Evolutionary conservation across 2,888 invertebrate genomes (phyloP).

Genomic region (Tetramorium bicarinatum): DNA sequence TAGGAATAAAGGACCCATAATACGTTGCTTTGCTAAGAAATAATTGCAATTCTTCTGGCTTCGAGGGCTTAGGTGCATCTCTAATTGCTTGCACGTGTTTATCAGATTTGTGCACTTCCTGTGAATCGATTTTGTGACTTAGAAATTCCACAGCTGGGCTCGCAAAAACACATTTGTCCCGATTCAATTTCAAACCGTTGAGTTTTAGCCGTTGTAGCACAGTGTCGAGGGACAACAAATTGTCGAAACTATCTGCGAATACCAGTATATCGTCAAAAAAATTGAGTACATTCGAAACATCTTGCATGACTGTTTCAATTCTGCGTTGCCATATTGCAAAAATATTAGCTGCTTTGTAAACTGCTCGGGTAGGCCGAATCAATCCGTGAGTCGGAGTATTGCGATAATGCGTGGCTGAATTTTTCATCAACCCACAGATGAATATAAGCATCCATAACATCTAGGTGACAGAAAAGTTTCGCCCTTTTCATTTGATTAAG

Average conservation of each 20-base stretch:
- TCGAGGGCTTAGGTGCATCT: not conserved
- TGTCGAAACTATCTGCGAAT: too few species aligned
- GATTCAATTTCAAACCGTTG: too few species aligned
- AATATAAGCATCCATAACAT: not conserved
- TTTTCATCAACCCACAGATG: not conserved
- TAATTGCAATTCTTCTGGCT: not conserved
- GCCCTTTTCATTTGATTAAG: not conserved
- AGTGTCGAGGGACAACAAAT: too few species aligned
- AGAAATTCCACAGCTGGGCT: too few species aligned
- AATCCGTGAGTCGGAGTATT: not conserved
- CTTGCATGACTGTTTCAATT: too few species aligned
- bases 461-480: not conserved
- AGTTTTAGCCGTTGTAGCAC: too few species aligned
- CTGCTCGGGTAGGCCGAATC: not conserved
- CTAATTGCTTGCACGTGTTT: not conserved
- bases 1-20: not conserved
- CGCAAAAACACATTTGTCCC: too few species aligned
- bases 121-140: not conserved
- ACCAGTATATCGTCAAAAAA: too few species aligned
- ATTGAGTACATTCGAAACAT: too few species aligned
- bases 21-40: not conserved
- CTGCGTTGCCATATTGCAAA: not conserved
- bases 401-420: not conserved
- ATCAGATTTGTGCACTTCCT: not conserved
- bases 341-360: not conserved